Evolutionary conservation across 2,113 vertebrate species (phyloP), one percentile per base, ranked within the genome.

Genomic region (Tragulus kanchil): DNA sequence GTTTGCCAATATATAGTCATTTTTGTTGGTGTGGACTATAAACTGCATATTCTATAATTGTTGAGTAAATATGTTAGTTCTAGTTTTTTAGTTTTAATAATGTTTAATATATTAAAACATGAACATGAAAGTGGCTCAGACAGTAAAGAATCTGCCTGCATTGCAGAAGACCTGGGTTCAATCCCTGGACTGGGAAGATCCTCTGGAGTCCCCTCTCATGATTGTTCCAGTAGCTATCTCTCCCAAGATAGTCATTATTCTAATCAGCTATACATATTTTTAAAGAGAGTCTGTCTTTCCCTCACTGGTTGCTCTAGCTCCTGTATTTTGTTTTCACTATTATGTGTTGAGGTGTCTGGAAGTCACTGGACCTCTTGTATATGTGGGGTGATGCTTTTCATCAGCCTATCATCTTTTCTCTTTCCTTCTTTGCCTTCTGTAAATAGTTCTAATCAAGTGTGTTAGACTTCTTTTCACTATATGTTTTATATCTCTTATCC

Each of bases 131-230:
- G 36, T 7, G 69, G 69, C 36, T 25, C 69, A 45, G 69, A 45
- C 42, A 21, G 21, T 45, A 6, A 25, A 3, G 36, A 1, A 45
- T 25, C 11, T 0, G 0, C 5, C 69, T 25, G 36, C 36, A 7
- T 3, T 1, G 69, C 36, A 73, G 21, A 36, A 45, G 69, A 45
- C 42, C 42, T 73, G 42, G 42, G 36, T 73, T 6, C 13, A 21
- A 45, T 25, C 42, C 42, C 42, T 2, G 69, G 36, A 10, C 7
- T 10, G 21, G 69, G 69, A 73, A 73, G 69, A 45, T 25, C 69
- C 36, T 36, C 36, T 36, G 36, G 36, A 36, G 36, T 36, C 36
- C 36, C 36, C 36, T 36, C 36, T 36, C 36, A 36, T 36, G 36
- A 36, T 36, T 36, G 36, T 36, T 36, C 36, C 36, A 36, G 36